These are phyloP conservation scores for Strigamia transsilvanica DNA, from an alignment of 2,888 invertebrate genomes.

Conservation along the genomic window DNA sequence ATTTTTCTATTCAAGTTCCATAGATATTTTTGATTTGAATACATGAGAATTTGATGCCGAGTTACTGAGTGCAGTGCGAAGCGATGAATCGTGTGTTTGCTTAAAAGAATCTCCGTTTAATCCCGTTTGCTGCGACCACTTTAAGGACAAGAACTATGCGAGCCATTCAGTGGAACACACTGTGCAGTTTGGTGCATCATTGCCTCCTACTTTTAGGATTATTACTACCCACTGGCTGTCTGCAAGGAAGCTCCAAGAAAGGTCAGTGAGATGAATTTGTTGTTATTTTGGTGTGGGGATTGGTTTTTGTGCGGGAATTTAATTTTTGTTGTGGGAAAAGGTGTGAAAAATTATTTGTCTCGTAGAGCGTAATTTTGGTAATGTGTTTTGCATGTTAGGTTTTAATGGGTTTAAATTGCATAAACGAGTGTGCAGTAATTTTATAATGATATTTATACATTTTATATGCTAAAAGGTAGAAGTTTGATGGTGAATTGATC, in stretches of 20 bases:
- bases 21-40: background rate
- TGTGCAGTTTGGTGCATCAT: conserved; percentile 34
- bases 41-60: background rate
- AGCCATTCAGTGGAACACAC: conserved; percentile 37
- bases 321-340: background rate
- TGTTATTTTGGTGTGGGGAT: background rate
- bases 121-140: conserved; percentile 1
- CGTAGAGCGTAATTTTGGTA: background rate
- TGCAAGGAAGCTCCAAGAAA: conserved; percentile 22
- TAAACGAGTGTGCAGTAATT: background rate
- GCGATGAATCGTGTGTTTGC: conserved; percentile 10
- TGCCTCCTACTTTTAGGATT: conserved; percentile 34
- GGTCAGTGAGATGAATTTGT: background rate
- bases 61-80: conserved; percentile 18
- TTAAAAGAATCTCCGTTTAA: background rate
- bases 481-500: too few relatives aligned
- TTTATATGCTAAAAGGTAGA: too few relatives aligned
- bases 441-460: background rate
- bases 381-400: background rate
- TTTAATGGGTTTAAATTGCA: background rate
- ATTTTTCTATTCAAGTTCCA: background rate
- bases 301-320: too few relatives aligned
- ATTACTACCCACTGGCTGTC: conserved; percentile 3
- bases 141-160: conserved; percentile 12
- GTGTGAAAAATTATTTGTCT: background rate